Evolutionary conservation across 2,113 vertebrate species (phyloP).

Genomic region (Crotalus viridis): DNA sequence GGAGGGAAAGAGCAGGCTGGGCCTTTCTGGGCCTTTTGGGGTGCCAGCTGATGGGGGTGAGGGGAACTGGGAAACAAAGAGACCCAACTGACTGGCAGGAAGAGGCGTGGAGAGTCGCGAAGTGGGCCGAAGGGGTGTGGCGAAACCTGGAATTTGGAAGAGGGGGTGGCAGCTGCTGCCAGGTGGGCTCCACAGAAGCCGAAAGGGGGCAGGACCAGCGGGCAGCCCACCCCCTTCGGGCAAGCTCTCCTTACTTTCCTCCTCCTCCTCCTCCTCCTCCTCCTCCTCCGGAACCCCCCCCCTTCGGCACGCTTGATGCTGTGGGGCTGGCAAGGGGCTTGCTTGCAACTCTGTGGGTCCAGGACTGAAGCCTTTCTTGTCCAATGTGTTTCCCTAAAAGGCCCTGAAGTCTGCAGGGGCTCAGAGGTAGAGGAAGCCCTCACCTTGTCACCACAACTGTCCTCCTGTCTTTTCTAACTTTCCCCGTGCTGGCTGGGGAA

Average conservation of each 20-base stretch:
- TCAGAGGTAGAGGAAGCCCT: not conserved
- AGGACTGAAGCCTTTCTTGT: not conserved
- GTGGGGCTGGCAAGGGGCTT: not conserved
- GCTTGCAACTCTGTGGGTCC: accelerated
- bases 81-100: not conserved
- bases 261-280: too few relatives aligned
- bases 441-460: not conserved
- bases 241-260: too few relatives aligned
- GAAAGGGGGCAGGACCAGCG: not conserved
- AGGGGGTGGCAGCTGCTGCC: not conserved
- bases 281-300: not conserved
- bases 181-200: not conserved
- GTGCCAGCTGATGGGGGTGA: not conserved
- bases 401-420: not conserved
- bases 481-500: not conserved
- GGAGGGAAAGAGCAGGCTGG: not conserved
- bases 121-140: not conserved
- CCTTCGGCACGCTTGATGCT: too few relatives aligned
- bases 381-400: not conserved
- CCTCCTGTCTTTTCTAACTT: too few relatives aligned
- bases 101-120: not conserved
- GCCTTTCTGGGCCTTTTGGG: not conserved
- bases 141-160: not conserved
- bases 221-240: not conserved
- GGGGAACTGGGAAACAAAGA: not conserved